Evolutionary conservation across 2,888 invertebrate species (phyloP), one percentile per base, ranked within the genome.

Genomic region (Lymantria dispar): DNA sequence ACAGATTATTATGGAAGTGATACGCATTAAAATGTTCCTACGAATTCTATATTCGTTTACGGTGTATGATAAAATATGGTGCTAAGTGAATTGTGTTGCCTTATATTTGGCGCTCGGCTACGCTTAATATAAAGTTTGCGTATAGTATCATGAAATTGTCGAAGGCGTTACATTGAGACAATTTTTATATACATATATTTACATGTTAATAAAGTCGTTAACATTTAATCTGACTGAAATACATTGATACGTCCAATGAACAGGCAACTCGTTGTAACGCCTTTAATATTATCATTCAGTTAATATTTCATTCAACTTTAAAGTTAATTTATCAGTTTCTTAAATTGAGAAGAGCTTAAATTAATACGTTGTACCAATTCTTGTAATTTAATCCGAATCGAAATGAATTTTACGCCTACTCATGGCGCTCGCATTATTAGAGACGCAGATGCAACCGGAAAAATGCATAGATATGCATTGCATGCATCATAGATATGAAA

Each of bases 31-130:
- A 40, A 14, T 14, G 12, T 40, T 40, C 40, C 40, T 40, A 9
- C 8, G 36, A 36, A 36, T 11, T 2, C 36, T 11, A 36, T 11
- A 38, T 10, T 33, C 38, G 13, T 14, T 8, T 40, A 38, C 31
- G 57, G 56, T 51, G 2, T 22, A 22, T 5, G 65, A 53, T 57
- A 54, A 62, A 58, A 62, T 58, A 63, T 72, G 74, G 73, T 74
- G 73, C 73, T 74, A 72, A n/a, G 57, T 56, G 60, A 30, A 64
- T 74, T 74, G 64, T 62, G 73, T 74, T 74, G 73, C 74, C 73
- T 73, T 72, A 67, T 57, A 54, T 47, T 58, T 63, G 63, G 68
- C 65, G 68, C 66, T 70, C 49, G 45, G 61, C 62, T 68, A 55
- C 47, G 63, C 63, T 65, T 58, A 43, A 49, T 61, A 36, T 60